Evolutionary conservation across 2,797 vertebrate genomes (phyloP).

Genomic region (Characodon lateralis): DNA sequence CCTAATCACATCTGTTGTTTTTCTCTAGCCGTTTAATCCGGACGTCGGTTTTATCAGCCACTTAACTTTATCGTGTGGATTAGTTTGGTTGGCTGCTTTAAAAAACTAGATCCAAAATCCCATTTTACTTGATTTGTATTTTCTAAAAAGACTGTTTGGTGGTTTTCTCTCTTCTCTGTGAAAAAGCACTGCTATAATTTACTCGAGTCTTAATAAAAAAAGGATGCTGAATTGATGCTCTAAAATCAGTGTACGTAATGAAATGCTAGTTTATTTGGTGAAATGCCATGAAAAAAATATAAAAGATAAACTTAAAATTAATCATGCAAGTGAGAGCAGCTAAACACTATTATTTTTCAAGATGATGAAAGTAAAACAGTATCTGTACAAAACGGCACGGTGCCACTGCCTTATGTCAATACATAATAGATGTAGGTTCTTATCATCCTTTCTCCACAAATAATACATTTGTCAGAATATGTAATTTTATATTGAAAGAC

Average conservation of each 20-base stretch:
- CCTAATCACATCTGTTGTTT: conserved; percentile 19
- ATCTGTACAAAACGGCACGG: conserved; percentile 2
- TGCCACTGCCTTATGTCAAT: conserved; percentile 2
- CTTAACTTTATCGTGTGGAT: conserved; percentile 4
- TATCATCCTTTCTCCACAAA: conserved; percentile 3
- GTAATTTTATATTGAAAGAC: conserved; percentile 15
- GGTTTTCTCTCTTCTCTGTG: conserved; percentile 13
- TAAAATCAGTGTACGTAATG: not conserved
- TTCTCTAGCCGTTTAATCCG: conserved; percentile 1
- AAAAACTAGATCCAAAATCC: not conserved
- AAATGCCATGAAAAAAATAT: not conserved
- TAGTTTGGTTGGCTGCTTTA: conserved; percentile 8
- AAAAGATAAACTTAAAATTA: conserved; percentile 11
- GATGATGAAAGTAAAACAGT: conserved; percentile 20
- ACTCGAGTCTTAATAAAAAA: conserved; percentile 10
- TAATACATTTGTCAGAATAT: conserved; percentile 13
- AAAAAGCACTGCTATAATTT: conserved; percentile 18
- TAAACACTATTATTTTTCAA: conserved; percentile 30
- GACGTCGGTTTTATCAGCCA: conserved; percentile 5
- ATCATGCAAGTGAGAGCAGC: conserved; percentile 10
- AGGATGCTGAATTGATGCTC: conserved; percentile 1
- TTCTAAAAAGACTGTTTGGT: conserved; percentile 15
- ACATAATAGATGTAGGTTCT: conserved; percentile 22
- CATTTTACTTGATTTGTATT: conserved; percentile 2
- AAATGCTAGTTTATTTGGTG: conserved; percentile 5